Evolutionary conservation across 2,888 invertebrate species (phyloP).

Genomic region (Tetragnatha montana): DNA sequence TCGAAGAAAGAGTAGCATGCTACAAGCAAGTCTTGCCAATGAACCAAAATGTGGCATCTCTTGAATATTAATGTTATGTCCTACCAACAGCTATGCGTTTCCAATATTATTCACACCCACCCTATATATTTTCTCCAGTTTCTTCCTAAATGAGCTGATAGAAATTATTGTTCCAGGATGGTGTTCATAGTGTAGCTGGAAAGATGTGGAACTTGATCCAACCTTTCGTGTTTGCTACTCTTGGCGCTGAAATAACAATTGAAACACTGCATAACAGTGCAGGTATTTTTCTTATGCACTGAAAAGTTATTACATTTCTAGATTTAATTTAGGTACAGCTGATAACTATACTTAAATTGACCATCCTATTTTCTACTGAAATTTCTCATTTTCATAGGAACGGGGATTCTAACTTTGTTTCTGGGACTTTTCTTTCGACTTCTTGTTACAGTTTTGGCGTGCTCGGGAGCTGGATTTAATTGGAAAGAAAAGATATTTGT

Average conservation of each 20-base stretch:
- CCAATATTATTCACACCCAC: too few species aligned
- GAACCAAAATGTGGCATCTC: too few species aligned
- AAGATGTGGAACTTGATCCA: conserved; percentile 77
- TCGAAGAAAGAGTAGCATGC: too few species aligned
- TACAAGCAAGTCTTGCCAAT: too few species aligned
- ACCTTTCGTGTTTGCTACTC: conserved; percentile 77
- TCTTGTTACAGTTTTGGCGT: conserved; percentile 75
- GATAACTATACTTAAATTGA: not conserved
- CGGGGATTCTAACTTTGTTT: conserved; percentile 77
- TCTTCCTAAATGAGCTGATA: too few species aligned
- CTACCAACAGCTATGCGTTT: too few species aligned
- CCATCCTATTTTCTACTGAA: not conserved
- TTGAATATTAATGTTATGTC: too few species aligned
- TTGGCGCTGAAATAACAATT: conserved; percentile 78
- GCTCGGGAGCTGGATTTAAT: conserved; percentile 85
- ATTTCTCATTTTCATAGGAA: conserved; percentile 12
- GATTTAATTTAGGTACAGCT: not conserved
- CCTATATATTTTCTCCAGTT: too few species aligned
- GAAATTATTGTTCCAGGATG: not conserved
- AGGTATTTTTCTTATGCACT: not conserved
- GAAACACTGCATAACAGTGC: conserved; percentile 20
- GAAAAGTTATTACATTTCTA: not conserved
- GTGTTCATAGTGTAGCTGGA: conserved; percentile 8
- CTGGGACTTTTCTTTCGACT: conserved; percentile 81
- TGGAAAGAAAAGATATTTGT: conserved; percentile 93